A percentile compares a stretch with the other conserved stretches of the same genome.
Evolutionary conservation across 2,888 invertebrate species (phyloP).

Genomic region (Smittia sp.): DNA sequence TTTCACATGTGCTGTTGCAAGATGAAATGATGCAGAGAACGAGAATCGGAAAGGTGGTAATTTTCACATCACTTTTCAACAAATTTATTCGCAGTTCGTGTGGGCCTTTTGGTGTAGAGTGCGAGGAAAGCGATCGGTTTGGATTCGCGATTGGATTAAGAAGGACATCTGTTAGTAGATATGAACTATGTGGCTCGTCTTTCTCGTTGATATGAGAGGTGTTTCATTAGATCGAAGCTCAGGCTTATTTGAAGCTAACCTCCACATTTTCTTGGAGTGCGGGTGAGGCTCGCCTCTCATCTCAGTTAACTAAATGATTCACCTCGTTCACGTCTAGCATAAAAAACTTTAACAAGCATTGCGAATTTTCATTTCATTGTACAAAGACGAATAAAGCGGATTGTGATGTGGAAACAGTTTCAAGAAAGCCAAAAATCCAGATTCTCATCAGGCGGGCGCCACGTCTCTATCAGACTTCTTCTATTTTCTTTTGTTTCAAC

Average conservation of each 20-base stretch:
- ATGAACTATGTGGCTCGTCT: no score
- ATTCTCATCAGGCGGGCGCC: conserved; percentile 41
- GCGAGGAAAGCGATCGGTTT: no score
- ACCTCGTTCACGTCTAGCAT: neutral
- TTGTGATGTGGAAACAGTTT: neutral
- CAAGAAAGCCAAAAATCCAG: conserved; percentile 18
- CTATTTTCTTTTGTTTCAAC: conserved; percentile 39
- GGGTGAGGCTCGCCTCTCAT: no score
- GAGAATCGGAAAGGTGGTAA: conserved; percentile 36
- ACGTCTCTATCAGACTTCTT: conserved; percentile 29
- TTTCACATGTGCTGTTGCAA: neutral
- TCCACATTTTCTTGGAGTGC: no score
- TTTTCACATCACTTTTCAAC: conserved; percentile 41
- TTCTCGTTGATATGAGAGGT: no score
- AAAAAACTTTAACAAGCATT: neutral
- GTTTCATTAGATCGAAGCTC: no score
- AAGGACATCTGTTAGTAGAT: no score
- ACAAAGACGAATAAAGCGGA: conserved; percentile 16
- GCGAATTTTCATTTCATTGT: neutral
- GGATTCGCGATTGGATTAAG: no score
- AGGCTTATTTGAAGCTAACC: no score
- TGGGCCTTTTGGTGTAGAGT: neutral
- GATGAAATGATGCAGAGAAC: conserved; percentile 6
- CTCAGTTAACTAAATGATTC: no score
- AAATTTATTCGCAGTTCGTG: conserved; percentile 40